Evolutionary conservation across 1,140 invertebrate species (phyloP).

Genomic region (Hormaphis cornu): DNA sequence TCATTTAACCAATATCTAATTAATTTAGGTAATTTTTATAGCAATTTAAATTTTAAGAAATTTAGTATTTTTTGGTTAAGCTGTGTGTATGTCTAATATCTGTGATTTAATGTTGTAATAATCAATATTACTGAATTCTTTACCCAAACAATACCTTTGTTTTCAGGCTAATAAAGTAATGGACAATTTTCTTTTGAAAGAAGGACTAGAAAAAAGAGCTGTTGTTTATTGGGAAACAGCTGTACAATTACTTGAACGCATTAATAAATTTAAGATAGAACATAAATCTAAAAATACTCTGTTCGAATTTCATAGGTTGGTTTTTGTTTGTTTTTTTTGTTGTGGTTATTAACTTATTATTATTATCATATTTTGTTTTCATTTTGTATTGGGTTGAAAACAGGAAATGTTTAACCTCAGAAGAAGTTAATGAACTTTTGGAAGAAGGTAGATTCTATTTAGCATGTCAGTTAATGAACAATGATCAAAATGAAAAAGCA

Average conservation of each 20-base stretch:
- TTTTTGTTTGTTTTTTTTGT: background rate
- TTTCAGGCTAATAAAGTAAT: slow-evolving; percentile 21
- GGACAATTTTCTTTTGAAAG: slow-evolving; percentile 15
- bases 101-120: too few relatives aligned
- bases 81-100: too few relatives aligned
- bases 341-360: background rate
- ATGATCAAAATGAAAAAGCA: slow-evolving; percentile 60
- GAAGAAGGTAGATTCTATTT: slow-evolving; percentile 66
- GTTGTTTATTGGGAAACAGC: slow-evolving; percentile 69
- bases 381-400: slow-evolving; percentile 17
- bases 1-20: too few relatives aligned
- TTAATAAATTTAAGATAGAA: slow-evolving; percentile 52
- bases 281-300: slow-evolving; percentile 49
- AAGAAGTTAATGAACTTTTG: slow-evolving; percentile 52
- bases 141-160: background rate
- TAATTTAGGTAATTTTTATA: too few relatives aligned
- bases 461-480: slow-evolving; percentile 53
- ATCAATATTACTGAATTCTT: too few relatives aligned
- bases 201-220: slow-evolving; percentile 53
- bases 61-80: too few relatives aligned
- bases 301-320: slow-evolving; percentile 54
- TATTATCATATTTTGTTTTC: slow-evolving; percentile 17
- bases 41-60: too few relatives aligned
- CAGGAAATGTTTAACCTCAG: slow-evolving; percentile 48
- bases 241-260: slow-evolving; percentile 58